These are phyloP conservation scores for Trichonephila inaurata DNA, from an alignment of 1,140 invertebrate species.

Conservation along the genomic window DNA sequence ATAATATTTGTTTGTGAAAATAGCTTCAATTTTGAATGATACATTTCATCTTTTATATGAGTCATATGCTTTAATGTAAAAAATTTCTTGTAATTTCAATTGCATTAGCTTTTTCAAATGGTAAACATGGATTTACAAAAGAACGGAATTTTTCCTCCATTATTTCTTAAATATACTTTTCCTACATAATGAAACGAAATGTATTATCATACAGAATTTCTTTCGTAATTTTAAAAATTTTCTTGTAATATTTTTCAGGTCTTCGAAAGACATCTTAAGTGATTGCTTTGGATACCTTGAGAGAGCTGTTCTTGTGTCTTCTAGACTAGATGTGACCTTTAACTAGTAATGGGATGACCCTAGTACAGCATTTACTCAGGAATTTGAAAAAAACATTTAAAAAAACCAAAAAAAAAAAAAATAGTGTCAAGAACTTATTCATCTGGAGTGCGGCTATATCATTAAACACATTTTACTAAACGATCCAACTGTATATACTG, in stretches of 20 bases:
- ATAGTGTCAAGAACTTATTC: constrained; percentile 21
- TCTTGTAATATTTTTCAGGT: constrained; percentile 45
- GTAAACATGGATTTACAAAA: neutral
- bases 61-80: neutral
- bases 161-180: neutral
- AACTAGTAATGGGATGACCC: constrained; percentile 40
- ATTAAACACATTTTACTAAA: constrained; percentile 48
- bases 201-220: neutral
- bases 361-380: constrained; percentile 65
- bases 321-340: constrained; percentile 43
- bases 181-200: neutral
- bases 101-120: neutral
- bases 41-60: too few species aligned
- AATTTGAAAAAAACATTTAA: neutral
- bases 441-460: constrained; percentile 28
- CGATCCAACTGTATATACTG: constrained; percentile 26
- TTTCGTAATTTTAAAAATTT: neutral
- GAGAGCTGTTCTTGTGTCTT: constrained; percentile 64
- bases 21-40: too few species aligned
- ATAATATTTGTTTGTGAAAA: too few species aligned
- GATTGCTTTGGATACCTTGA: constrained; percentile 68
- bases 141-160: neutral
- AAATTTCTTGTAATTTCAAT: neutral
- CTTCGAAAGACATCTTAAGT: constrained; percentile 69
- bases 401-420: neutral